These are phyloP conservation scores for Cyclophora albipunctata DNA, from an alignment of 2,888 invertebrate genomes.

Conservation along the genomic window DNA sequence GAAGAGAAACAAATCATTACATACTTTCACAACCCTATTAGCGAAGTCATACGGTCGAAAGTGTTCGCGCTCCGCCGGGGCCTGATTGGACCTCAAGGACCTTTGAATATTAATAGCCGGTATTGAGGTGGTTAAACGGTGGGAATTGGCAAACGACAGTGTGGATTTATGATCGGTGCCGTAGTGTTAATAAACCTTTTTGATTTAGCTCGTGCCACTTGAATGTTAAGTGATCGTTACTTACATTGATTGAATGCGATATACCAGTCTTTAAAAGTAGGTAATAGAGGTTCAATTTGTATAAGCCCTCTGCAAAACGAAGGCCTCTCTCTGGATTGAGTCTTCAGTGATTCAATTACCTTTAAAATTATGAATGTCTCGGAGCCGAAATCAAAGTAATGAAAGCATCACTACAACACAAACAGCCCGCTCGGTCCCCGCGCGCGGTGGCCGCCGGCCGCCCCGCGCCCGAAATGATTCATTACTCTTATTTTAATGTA, in stretches of 20 bases:
- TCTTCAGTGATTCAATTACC: too few relatives aligned
- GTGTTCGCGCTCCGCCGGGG: constrained; percentile 29
- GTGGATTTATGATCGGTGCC: constrained; percentile 7
- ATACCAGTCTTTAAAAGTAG: too few relatives aligned
- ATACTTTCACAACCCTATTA: constrained; percentile 13
- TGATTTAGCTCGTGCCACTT: too few relatives aligned
- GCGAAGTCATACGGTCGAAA: constrained; percentile 15
- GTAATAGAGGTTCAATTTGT: too few relatives aligned
- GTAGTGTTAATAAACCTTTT: neutral
- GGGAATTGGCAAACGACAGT: constrained; percentile 8
- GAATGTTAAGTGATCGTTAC: too few relatives aligned
- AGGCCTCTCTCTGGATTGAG: too few relatives aligned
- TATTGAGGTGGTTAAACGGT: constrained; percentile 45
- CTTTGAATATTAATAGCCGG: constrained; percentile 54
- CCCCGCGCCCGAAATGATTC: constrained; percentile 1
- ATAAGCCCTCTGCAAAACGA: too few relatives aligned
- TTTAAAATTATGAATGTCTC: too few relatives aligned
- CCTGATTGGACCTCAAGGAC: constrained; percentile 35
- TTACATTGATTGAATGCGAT: too few relatives aligned
- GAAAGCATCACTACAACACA: too few relatives aligned
- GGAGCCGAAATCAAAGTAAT: too few relatives aligned
- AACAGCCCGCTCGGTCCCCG: neutral
- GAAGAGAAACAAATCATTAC: constrained; percentile 7
- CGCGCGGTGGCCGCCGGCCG: neutral
- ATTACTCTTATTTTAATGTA: constrained; percentile 12